Percentiles rank a stretch among this genome's conserved stretches.
Conservation (phyloP, 1,140 invertebrate genomes). For the Solenopsis invicta region DNA sequence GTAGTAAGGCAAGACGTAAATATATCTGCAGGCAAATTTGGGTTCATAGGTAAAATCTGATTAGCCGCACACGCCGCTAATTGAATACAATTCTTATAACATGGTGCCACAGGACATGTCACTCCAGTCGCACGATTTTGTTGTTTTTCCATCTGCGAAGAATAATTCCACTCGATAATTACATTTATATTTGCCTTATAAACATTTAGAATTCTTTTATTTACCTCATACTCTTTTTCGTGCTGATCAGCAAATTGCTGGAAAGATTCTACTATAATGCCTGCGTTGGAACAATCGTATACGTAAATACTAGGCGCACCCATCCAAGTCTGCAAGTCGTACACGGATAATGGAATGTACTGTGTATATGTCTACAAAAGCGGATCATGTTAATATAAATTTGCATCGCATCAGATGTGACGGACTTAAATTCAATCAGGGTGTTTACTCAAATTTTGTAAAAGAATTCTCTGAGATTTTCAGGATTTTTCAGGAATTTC, state of each 20-base stretch:
- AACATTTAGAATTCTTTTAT: not conserved
- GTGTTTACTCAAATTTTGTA: too few relatives aligned
- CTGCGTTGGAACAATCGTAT: slow-evolving; percentile 99
- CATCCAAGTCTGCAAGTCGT: slow-evolving; percentile 99
- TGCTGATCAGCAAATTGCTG: slow-evolving; percentile 97
- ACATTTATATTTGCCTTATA: not conserved
- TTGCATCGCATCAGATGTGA: not conserved
- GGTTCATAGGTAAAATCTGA: slow-evolving; percentile 98
- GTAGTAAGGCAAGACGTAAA: slow-evolving; percentile 99
- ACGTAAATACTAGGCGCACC: slow-evolving; percentile 99
- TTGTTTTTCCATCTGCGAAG: slow-evolving; percentile 83
- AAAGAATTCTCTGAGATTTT: too few relatives aligned
- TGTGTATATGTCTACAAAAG: slow-evolving; percentile 96
- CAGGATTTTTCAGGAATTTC: too few relatives aligned
- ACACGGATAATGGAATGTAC: slow-evolving; percentile 99
- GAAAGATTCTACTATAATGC: slow-evolving; percentile 97
- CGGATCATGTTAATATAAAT: not conserved
- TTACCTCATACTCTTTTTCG: slow-evolving; percentile 94
- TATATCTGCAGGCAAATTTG: slow-evolving; percentile 99
- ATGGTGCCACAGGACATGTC: slow-evolving; percentile 84
- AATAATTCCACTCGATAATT: slow-evolving; percentile 23
- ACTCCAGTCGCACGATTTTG: slow-evolving; percentile 83
- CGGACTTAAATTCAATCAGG: not conserved
- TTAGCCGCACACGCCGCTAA: slow-evolving; percentile 97
- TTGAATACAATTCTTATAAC: slow-evolving; percentile 97